Evolutionary conservation across 2,797 vertebrate species (phyloP).

Genomic region (Sebastes matsubarae): DNA sequence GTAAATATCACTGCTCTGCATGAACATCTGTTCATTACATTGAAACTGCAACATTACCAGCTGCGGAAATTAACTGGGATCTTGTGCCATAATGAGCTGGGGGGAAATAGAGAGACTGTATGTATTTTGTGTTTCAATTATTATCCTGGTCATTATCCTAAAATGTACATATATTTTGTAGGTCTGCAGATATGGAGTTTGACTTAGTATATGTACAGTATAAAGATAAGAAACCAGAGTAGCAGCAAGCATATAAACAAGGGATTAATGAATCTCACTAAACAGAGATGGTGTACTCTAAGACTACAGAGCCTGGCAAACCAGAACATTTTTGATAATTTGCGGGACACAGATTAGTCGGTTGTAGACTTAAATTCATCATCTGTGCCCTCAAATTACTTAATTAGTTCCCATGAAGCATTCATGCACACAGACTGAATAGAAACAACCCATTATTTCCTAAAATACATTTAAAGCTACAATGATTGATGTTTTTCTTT

Average conservation of each 20-base stretch:
- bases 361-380: neutral
- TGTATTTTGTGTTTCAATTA: slow-evolving; percentile 13
- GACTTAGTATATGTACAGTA: neutral
- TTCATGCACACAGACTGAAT: neutral
- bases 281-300: neutral
- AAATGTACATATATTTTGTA: neutral
- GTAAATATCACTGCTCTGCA: slow-evolving; percentile 60
- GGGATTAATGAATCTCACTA: neutral
- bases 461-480: neutral
- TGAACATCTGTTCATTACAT: slow-evolving; percentile 74
- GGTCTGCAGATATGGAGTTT: neutral
- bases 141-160: neutral
- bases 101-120: slow-evolving; percentile 1
- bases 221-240: neutral
- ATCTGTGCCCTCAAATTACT: neutral
- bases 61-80: slow-evolving; percentile 49
- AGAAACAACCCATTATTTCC: neutral
- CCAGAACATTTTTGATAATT: neutral
- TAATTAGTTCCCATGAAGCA: neutral
- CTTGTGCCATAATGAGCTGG: slow-evolving; percentile 16
- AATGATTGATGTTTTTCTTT: neutral
- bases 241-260: neutral
- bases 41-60: slow-evolving; percentile 52
- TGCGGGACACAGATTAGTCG: neutral
- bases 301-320: neutral